Conservation (phyloP, 2,888 invertebrate species). For the Elysia crispata region DNA sequence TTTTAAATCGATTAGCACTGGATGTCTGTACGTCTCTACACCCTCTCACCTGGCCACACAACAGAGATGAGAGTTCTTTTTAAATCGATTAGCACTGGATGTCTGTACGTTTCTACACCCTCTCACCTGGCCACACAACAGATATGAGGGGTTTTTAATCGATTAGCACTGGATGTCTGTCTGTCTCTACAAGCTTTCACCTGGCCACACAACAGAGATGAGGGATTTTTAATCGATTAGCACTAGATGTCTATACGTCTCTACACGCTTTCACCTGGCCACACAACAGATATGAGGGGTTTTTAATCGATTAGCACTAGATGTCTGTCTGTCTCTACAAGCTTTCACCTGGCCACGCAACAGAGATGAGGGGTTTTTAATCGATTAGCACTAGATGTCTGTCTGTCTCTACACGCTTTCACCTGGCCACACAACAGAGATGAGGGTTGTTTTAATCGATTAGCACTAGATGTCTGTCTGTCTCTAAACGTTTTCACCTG, state of each 20-base stretch:
- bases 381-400: not conserved
- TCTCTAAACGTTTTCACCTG: not conserved
- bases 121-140: not conserved
- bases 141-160: too few species aligned
- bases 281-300: not conserved
- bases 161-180: not conserved
- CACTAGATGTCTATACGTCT: not conserved
- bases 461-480: not conserved
- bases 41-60: too few species aligned
- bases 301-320: not conserved
- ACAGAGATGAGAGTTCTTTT: too few species aligned
- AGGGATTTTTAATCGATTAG: not conserved
- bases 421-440: constrained; percentile 53
- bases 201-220: constrained; percentile 49
- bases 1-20: too few species aligned
- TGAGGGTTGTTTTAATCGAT: not conserved
- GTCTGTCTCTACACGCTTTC: too few species aligned
- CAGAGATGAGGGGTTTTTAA: too few species aligned
- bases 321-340: too few species aligned
- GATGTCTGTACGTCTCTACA: too few species aligned
- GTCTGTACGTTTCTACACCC: too few species aligned
- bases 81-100: too few species aligned
- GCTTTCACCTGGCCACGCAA: not conserved
- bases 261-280: not conserved
- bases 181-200: constrained; percentile 54